phyloP scores from a whole-genome alignment of 2,113 vertebrate genomes.

The Pangasianodon gigas region DNA sequence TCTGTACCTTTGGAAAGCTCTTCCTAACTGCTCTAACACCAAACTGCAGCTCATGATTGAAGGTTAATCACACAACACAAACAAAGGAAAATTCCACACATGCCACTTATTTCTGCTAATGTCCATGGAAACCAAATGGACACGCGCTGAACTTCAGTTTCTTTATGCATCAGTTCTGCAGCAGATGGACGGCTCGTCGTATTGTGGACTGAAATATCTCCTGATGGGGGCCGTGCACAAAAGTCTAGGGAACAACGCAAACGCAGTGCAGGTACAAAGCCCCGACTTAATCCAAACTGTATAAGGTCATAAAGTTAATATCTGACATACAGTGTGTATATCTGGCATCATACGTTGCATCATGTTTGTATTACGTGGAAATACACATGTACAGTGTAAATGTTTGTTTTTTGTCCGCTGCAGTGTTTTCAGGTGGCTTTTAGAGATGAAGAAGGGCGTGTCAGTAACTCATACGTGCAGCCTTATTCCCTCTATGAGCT shows the following conservation, averaged over 20 bases:
- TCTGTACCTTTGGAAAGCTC: constrained; percentile 95
- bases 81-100: background rate
- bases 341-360: background rate
- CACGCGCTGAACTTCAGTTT: background rate
- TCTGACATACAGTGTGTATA: background rate
- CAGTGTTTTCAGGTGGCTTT: constrained; percentile 91
- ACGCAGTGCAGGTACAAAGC: constrained; percentile 85
- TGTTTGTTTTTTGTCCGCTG: background rate
- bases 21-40: constrained; percentile 89
- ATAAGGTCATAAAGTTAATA: background rate
- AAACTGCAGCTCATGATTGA: constrained; percentile 96
- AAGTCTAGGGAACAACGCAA: constrained; percentile 90
- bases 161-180: constrained; percentile 81
- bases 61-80: constrained; percentile 70
- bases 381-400: background rate
- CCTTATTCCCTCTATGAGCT: constrained; percentile 96
- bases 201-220: constrained; percentile 86
- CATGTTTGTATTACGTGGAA: background rate
- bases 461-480: constrained; percentile 88
- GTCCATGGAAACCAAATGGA: background rate
- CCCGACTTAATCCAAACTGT: background rate
- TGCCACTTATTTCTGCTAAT: background rate
- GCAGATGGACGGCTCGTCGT: constrained; percentile 81
- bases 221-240: constrained; percentile 96
- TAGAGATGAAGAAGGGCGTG: constrained; percentile 86